Evolutionary conservation across 2,888 invertebrate genomes (phyloP).

Genomic region (Nowickia ferox): DNA sequence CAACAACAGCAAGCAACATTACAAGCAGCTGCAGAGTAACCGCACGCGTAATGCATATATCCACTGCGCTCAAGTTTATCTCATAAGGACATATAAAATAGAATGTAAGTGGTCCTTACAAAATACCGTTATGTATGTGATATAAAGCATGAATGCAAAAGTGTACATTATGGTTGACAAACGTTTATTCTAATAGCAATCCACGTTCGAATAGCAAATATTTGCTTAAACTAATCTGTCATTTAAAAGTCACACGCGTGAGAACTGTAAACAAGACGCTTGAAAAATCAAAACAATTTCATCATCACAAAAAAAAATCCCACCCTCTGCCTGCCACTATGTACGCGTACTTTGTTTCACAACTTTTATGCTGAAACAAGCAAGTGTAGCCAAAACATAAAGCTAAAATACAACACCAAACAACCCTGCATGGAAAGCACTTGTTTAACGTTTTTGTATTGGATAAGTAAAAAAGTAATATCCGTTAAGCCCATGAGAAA

Average conservation of each 20-base stretch:
- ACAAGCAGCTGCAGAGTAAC: constrained; percentile 23
- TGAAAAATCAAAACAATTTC: constrained; percentile 73
- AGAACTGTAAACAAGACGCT: constrained; percentile 81
- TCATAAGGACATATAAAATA: constrained; percentile 74
- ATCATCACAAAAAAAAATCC: constrained; percentile 38
- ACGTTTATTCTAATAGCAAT: constrained; percentile 60
- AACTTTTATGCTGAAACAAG: constrained; percentile 31
- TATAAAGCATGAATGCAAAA: not conserved
- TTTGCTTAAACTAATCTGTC: constrained; percentile 83
- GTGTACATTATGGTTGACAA: constrained; percentile 47
- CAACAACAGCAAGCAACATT: constrained; percentile 36
- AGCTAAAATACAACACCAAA: not conserved
- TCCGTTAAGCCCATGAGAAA: not conserved
- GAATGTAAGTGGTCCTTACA: constrained; percentile 52
- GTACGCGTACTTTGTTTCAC: constrained; percentile 15
- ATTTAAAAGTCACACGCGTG: constrained; percentile 83
- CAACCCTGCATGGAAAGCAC: constrained; percentile 26
- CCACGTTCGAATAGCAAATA: constrained; percentile 80
- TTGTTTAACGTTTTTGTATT: constrained; percentile 36
- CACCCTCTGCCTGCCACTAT: constrained; percentile 12
- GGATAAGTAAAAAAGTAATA: not conserved
- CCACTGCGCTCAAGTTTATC: constrained; percentile 76
- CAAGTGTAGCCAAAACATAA: constrained; percentile 50
- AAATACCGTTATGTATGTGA: constrained; percentile 73
- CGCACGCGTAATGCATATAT: constrained; percentile 73